Percentiles rank a stretch among this genome's conserved stretches.
Evolutionary conservation across 2,797 vertebrate species (phyloP).

Genomic region (Lithobates pipiens): DNA sequence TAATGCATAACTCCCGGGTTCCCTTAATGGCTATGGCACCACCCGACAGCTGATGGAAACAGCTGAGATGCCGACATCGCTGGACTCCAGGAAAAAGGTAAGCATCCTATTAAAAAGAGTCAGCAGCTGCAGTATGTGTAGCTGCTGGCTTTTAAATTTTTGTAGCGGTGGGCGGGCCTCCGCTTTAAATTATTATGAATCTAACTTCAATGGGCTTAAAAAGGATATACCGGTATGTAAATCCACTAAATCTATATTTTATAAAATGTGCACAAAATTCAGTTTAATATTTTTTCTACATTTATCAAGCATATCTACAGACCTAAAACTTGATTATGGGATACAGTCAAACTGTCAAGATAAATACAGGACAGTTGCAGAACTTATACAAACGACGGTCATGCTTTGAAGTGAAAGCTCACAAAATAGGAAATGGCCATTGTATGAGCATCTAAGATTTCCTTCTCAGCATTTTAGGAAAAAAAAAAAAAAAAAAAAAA

Average conservation of each 20-base stretch:
- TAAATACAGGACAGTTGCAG: conserved; percentile 59
- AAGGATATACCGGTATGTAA: conserved; percentile 70
- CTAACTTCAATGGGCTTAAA: conserved; percentile 30
- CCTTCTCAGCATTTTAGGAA: not conserved
- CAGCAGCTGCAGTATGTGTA: no score
- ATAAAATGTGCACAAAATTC: conserved; percentile 71
- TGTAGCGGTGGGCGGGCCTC: no score
- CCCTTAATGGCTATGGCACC: no score
- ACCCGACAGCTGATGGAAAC: no score
- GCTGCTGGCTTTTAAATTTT: no score
- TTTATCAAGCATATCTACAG: conserved; percentile 72
- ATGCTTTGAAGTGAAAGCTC: not conserved
- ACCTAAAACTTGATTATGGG: conserved; percentile 75
- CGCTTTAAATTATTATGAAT: conserved; percentile 66
- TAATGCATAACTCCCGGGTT: no score
- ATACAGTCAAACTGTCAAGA: conserved; percentile 67
- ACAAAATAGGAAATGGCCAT: conserved; percentile 37
- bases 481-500: no score
- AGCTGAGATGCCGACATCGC: no score
- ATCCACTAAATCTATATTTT: conserved; percentile 75
- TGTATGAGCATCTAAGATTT: conserved; percentile 10
- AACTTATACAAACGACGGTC: conserved; percentile 65
- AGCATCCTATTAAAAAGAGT: no score
- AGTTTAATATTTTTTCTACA: conserved; percentile 72
- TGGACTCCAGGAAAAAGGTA: no score